A percentile compares a stretch with the other conserved stretches of the same genome.
Conservation (phyloP, 2,797 vertebrate genomes). For the Mus spretus region DNA sequence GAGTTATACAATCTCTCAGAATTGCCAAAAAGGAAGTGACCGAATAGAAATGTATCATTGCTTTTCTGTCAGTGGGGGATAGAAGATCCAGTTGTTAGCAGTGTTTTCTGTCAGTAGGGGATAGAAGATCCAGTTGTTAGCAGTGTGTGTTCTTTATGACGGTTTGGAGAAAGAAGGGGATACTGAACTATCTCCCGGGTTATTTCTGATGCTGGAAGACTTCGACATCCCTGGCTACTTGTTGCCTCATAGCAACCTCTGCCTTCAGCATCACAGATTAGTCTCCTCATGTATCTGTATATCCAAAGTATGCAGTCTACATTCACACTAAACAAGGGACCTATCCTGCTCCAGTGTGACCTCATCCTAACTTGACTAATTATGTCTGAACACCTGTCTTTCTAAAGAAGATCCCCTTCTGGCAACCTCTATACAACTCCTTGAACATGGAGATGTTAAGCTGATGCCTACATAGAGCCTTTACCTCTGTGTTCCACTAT, state of each 20-base stretch:
- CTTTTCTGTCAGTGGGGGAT: neutral
- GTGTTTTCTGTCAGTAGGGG: neutral
- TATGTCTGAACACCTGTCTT: neutral
- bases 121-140: neutral
- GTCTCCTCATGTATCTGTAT: neutral
- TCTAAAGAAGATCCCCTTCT: conserved; percentile 7
- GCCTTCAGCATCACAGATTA: neutral
- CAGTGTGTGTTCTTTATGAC: neutral
- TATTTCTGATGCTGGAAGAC: neutral
- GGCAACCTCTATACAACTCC: neutral
- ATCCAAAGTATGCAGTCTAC: neutral
- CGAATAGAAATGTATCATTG: neutral
- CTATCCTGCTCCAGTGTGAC: neutral
- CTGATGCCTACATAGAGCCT: neutral
- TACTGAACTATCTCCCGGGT: neutral
- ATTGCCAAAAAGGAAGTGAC: neutral
- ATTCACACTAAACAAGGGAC: neutral
- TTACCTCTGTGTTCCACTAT: neutral
- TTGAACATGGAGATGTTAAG: neutral
- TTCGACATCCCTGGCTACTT: neutral
- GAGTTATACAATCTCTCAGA: neutral
- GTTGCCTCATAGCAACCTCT: neutral
- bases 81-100: neutral
- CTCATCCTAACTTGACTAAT: neutral
- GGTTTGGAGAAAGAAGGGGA: neutral